phyloP scores from a whole-genome alignment of 2,113 vertebrate species.

The Micronycteris hirsuta region DNA sequence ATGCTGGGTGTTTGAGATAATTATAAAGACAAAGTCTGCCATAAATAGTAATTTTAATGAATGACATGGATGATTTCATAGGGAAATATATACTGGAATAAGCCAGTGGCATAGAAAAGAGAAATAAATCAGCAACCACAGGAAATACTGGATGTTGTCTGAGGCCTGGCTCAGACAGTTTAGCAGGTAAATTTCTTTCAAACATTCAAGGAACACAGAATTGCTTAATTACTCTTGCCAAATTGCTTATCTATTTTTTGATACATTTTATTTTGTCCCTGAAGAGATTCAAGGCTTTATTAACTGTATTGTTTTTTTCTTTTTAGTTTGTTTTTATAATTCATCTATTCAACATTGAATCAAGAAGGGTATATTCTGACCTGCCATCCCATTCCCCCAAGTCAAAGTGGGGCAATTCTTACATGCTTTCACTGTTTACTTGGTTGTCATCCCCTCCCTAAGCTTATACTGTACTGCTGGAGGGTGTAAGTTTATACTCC shows the following conservation, averaged over 20 bases:
- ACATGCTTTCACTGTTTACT: slow-evolving; percentile 3
- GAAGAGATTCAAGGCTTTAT: not conserved
- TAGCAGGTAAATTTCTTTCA: slow-evolving; percentile 35
- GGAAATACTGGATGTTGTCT: slow-evolving; percentile 1
- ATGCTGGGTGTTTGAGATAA: not conserved
- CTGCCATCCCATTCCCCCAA: not conserved
- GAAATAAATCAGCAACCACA: not conserved
- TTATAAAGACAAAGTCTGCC: not conserved
- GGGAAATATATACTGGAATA: slow-evolving; percentile 40
- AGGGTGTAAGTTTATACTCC: not conserved
- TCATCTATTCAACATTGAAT: not conserved
- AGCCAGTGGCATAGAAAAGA: slow-evolving; percentile 8
- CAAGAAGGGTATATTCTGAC: not conserved
- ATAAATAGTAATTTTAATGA: slow-evolving; percentile 33
- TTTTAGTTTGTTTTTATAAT: slow-evolving; percentile 41
- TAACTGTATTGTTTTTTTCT: not conserved
- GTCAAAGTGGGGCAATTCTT: not conserved
- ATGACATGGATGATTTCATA: slow-evolving; percentile 37
- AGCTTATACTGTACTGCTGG: not conserved
- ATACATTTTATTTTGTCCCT: slow-evolving; percentile 20
- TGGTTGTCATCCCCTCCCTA: not conserved
- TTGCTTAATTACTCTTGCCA: slow-evolving; percentile 4
- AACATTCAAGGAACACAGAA: not conserved
- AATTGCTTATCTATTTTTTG: not conserved
- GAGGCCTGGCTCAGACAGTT: slow-evolving; percentile 17